These are phyloP conservation scores for Apistogramma diplotaenia DNA, from an alignment of 2,113 vertebrate species.

Conservation along the genomic window DNA sequence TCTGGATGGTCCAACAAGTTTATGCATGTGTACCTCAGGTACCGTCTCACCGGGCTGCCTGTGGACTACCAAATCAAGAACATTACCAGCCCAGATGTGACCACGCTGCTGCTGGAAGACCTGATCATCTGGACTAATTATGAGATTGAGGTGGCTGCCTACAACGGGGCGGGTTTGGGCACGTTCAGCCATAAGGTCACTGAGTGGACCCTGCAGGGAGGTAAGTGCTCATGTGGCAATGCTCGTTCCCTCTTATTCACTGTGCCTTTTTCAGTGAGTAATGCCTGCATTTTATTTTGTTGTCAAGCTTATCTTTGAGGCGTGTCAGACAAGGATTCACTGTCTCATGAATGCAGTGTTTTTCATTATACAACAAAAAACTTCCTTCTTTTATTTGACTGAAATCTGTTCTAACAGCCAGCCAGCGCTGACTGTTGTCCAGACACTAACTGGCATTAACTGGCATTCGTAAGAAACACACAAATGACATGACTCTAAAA, in stretches of 20 bases:
- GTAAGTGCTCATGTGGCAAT: background rate
- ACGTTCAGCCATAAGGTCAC: constrained; percentile 93
- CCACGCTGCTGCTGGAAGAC: constrained; percentile 92
- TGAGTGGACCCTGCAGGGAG: constrained; percentile 93
- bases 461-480: background rate
- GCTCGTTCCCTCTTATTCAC: background rate
- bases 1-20: background rate
- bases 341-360: background rate
- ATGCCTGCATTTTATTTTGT: background rate
- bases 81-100: constrained; percentile 90
- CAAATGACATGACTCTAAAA: constrained; percentile 4
- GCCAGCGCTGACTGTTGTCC: background rate
- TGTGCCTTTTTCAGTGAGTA: background rate
- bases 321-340: background rate
- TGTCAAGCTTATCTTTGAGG: background rate
- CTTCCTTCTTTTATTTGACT: too few relatives aligned
- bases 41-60: constrained; percentile 91
- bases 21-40: constrained; percentile 72
- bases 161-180: constrained; percentile 91
- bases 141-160: constrained; percentile 96
- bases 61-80: constrained; percentile 97
- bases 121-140: constrained; percentile 99
- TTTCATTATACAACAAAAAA: too few relatives aligned
- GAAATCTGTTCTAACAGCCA: background rate
- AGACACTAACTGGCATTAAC: background rate